phyloP scores from a whole-genome alignment of 2,888 invertebrate genomes.

The Rhagonycha fulva region DNA sequence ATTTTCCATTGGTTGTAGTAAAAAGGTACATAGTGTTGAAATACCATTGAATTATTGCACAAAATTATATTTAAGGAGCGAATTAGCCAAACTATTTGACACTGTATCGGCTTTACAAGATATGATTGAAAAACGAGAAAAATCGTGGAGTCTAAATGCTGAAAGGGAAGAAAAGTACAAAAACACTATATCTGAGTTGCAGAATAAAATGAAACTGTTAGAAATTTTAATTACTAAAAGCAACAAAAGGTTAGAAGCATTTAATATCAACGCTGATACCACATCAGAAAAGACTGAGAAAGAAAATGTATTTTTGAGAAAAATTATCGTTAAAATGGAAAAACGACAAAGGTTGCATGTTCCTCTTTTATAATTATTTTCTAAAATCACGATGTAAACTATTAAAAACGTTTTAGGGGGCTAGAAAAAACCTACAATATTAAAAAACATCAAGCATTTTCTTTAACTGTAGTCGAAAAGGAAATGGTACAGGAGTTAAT shows the following conservation, averaged over 20 bases:
- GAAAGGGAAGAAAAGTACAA: conserved; percentile 39
- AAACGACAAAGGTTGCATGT: conserved; percentile 35
- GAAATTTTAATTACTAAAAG: conserved; percentile 22
- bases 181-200: conserved; percentile 35
- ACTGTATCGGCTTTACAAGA: conserved; percentile 44
- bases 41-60: background rate
- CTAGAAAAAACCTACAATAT: conserved; percentile 10
- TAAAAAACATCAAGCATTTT: conserved; percentile 16
- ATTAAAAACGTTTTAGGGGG: background rate
- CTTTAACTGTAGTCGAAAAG: conserved; percentile 37
- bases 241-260: conserved; percentile 12
- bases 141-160: conserved; percentile 39
- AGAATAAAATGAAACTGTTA: conserved; percentile 38
- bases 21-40: conserved; percentile 10
- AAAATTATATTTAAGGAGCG: conserved; percentile 34
- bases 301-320: conserved; percentile 39
- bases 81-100: conserved; percentile 39
- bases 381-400: background rate
- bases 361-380: no score
- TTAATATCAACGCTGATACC: conserved; percentile 11
- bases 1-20: background rate
- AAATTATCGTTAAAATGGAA: conserved; percentile 45
- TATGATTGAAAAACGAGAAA: conserved; percentile 40
- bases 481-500: conserved; percentile 36
- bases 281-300: conserved; percentile 27